Percentiles rank a stretch among this genome's conserved stretches.
phyloP scores from a whole-genome alignment of 2,888 invertebrate species.

The Macrosiphum euphorbiae region DNA sequence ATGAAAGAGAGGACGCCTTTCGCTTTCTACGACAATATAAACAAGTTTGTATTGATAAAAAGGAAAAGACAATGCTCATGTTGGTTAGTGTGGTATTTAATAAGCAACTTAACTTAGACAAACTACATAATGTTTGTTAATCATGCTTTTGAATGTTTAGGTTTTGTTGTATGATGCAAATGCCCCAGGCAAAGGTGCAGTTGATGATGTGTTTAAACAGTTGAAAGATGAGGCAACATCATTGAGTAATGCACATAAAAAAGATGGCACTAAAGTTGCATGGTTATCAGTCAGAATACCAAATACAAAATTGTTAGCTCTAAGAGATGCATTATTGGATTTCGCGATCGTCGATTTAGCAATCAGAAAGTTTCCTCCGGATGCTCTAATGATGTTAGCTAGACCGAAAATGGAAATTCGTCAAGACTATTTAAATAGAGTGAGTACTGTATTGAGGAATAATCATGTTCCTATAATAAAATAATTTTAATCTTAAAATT shows the following conservation, averaged over 20 bases:
- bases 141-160: constrained; percentile 68
- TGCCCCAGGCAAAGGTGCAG: constrained; percentile 76
- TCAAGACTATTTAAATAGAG: constrained; percentile 90
- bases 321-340: constrained; percentile 68
- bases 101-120: neutral
- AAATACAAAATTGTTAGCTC: constrained; percentile 63
- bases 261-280: constrained; percentile 78
- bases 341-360: constrained; percentile 79
- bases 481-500: neutral
- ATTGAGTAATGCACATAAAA: constrained; percentile 77
- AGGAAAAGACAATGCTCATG: constrained; percentile 83
- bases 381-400: constrained; percentile 80
- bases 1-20: constrained; percentile 74
- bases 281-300: constrained; percentile 81
- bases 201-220: constrained; percentile 75
- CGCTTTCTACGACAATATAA: constrained; percentile 82
- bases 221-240: constrained; percentile 78
- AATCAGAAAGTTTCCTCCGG: constrained; percentile 79
- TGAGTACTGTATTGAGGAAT: constrained; percentile 70
- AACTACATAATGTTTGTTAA: constrained; percentile 41
- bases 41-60: constrained; percentile 79
- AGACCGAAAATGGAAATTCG: constrained; percentile 80
- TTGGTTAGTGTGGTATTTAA: constrained; percentile 72
- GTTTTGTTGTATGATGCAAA: constrained; percentile 78
- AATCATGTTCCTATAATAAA: neutral